A percentile compares a stretch with the other conserved stretches of the same genome.
These are phyloP conservation scores for Agrypnia vestita DNA, from an alignment of 1,140 invertebrate genomes.

Conservation along the genomic window DNA sequence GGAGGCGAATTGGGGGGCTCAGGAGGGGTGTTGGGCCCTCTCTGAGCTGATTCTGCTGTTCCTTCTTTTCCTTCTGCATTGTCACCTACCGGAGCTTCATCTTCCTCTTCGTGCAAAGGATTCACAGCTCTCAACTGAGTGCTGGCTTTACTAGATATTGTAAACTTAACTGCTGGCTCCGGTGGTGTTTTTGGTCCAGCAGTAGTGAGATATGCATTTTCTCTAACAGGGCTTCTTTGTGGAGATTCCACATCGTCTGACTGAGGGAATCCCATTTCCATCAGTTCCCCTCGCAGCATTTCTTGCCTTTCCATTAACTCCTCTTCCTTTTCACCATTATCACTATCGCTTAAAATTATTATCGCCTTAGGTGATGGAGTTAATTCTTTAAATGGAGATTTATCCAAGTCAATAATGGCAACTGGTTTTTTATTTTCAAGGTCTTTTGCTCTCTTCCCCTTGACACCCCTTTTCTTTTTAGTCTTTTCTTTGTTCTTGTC, in stretches of 20 bases:
- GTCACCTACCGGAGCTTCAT: conserved; percentile 68
- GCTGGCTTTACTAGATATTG: conserved; percentile 59
- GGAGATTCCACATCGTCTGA: conserved; percentile 58
- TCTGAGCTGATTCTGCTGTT: conserved; percentile 58
- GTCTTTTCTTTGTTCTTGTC: conserved; percentile 67
- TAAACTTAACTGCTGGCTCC: conserved; percentile 63
- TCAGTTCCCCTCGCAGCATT: conserved; percentile 60
- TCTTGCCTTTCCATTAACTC: conserved; percentile 63
- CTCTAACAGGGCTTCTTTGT: conserved; percentile 65
- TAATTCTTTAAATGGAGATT: conserved; percentile 86
- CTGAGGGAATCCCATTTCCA: conserved; percentile 63
- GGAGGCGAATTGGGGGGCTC: conserved; percentile 77
- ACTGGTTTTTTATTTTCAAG: conserved; percentile 80
- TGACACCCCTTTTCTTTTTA: conserved; percentile 71
- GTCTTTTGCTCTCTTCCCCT: conserved; percentile 71
- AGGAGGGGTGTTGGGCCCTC: conserved; percentile 78
- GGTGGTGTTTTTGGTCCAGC: conserved; percentile 69
- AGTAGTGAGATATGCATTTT: conserved; percentile 67
- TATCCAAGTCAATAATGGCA: conserved; percentile 88
- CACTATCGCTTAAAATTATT: conserved; percentile 87
- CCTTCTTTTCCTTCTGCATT: conserved; percentile 48
- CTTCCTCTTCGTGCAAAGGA: conserved; percentile 63
- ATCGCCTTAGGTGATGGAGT: conserved; percentile 85
- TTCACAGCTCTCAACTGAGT: conserved; percentile 60
- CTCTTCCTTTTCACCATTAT: conserved; percentile 74